These are phyloP conservation scores for Parasteatoda lunata DNA, from an alignment of 2,888 invertebrate genomes.

Conservation along the genomic window DNA sequence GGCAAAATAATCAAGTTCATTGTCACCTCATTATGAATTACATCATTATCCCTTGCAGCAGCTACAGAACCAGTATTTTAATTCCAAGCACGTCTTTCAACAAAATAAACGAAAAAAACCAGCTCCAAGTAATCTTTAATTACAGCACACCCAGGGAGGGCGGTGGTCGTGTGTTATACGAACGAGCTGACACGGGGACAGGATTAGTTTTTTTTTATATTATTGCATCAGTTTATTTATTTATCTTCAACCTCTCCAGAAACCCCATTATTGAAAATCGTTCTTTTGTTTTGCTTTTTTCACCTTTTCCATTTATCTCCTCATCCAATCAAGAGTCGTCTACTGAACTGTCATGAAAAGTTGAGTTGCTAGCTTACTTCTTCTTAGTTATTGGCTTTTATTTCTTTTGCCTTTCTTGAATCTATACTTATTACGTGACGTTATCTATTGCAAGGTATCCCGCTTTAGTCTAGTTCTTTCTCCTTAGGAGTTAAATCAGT, in stretches of 20 bases:
- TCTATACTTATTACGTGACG: not conserved
- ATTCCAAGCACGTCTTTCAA: slow-evolving; percentile 41
- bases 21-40: slow-evolving; percentile 18
- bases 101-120: slow-evolving; percentile 25
- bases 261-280: slow-evolving; percentile 45
- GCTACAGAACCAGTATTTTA: slow-evolving; percentile 22
- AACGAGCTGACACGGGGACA: slow-evolving; percentile 53
- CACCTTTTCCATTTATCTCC: not conserved
- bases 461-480: slow-evolving; percentile 3
- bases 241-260: slow-evolving; percentile 13
- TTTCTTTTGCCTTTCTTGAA: not conserved
- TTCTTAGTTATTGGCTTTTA: slow-evolving; percentile 12
- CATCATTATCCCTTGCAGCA: slow-evolving; percentile 18
- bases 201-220: not conserved
- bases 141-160: slow-evolving; percentile 49
- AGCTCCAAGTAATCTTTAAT: slow-evolving; percentile 53
- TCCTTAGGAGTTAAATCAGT: not conserved
- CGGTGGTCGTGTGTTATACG: slow-evolving; percentile 63
- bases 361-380: slow-evolving; percentile 23
- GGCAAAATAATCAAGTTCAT: slow-evolving; percentile 1
- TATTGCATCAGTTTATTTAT: slow-evolving; percentile 22
- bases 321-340: slow-evolving; percentile 1
- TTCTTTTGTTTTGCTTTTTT: slow-evolving; percentile 12
- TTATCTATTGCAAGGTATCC: not conserved
- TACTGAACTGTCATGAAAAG: slow-evolving; percentile 23